Conservation (phyloP, 2,797 vertebrate genomes). For the Rhadinocentrus ornatus region DNA sequence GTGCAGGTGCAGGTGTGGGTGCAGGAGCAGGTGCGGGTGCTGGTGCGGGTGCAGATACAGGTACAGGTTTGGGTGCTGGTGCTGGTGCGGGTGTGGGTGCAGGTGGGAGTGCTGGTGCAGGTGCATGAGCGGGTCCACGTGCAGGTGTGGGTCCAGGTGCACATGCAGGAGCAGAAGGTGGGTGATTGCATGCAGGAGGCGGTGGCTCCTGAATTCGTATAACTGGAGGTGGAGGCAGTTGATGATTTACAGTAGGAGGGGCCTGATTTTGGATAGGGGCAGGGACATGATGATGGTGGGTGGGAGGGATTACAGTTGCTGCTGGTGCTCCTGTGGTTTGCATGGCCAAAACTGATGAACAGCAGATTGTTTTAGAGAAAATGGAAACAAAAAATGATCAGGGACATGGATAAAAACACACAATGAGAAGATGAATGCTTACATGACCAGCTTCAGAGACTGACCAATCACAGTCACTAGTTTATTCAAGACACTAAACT, state of each 20-base stretch:
- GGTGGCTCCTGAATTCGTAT: not conserved
- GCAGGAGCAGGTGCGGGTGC: too few species aligned
- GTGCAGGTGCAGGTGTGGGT: not conserved
- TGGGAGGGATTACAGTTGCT: conserved; percentile 12
- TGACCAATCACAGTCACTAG: conserved; percentile 4
- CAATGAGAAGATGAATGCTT: conserved; percentile 21
- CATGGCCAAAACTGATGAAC: conserved; percentile 43
- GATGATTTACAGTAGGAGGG: conserved; percentile 31
- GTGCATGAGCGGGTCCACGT: not conserved
- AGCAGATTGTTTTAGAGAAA: conserved; percentile 16
- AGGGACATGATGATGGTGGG: conserved; percentile 6
- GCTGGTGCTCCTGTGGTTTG: conserved; percentile 36
- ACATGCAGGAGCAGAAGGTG: not conserved
- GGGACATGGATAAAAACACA: conserved; percentile 29
- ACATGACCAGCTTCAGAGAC: not conserved
- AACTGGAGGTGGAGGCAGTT: conserved; percentile 39
- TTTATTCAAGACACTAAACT: not conserved
- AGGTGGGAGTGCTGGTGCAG: not conserved
- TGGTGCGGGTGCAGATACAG: not conserved
- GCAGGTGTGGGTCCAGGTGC: not conserved
- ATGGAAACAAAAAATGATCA: conserved; percentile 19
- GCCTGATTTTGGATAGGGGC: conserved; percentile 33
- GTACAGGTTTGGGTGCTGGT: not conserved
- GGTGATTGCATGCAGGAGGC: not conserved
- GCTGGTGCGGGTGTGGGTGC: not conserved